phyloP scores from a whole-genome alignment of 2,797 vertebrate genomes.

The Heliangelus exortis region DNA sequence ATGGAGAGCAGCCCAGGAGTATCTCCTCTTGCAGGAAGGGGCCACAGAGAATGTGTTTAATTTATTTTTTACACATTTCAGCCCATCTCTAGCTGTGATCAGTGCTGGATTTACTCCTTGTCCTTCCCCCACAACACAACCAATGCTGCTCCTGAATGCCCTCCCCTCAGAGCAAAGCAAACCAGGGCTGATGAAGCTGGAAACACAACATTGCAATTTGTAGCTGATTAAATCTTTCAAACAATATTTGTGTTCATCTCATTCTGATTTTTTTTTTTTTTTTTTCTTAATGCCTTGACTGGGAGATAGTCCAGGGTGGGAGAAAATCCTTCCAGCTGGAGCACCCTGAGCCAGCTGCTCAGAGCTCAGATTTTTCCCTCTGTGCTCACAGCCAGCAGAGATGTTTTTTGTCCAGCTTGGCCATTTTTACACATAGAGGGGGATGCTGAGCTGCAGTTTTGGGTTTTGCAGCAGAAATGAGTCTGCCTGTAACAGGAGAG shows the following conservation, averaged over 20 bases:
- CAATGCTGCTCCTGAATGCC: background rate
- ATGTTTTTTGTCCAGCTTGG: background rate
- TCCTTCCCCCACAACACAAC: background rate
- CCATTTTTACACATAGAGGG: background rate
- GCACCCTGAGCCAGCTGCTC: background rate
- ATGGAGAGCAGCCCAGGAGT: background rate
- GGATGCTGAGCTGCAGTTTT: background rate
- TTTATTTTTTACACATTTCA: background rate
- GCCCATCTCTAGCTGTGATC: background rate
- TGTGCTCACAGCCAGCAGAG: background rate
- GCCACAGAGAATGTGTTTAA: background rate
- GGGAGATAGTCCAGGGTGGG: background rate
- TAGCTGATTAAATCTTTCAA: slow-evolving; percentile 45
- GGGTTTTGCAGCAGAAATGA: background rate
- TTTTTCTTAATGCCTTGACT: background rate
- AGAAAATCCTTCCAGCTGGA: slow-evolving; percentile 14
- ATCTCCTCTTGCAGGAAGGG: background rate
- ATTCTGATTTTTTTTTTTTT: slow-evolving; percentile 9
- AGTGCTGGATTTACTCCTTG: background rate
- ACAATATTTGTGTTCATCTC: slow-evolving; percentile 22
- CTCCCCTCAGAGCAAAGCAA: background rate
- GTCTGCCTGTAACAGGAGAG: background rate
- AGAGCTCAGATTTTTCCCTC: background rate
- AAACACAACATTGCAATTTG: slow-evolving; percentile 16
- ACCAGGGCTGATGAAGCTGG: slow-evolving; percentile 7